A percentile compares a stretch with the other conserved stretches of the same genome.
Conservation (phyloP, 2,888 invertebrate genomes). For the Tetrapedia diversipes region DNA sequence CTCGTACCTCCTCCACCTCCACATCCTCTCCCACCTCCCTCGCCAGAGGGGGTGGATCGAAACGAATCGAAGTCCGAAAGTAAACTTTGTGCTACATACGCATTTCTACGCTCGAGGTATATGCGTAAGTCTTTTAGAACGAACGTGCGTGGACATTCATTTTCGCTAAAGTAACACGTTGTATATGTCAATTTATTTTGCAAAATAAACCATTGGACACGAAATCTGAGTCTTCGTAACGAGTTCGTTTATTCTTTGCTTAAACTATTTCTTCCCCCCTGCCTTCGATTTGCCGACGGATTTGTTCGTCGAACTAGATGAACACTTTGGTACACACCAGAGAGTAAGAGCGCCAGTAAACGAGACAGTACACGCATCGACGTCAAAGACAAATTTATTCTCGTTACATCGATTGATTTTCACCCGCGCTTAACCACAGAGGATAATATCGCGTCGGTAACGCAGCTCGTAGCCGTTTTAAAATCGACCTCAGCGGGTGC, state of each 20-base stretch:
- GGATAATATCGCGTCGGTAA: conserved; percentile 48
- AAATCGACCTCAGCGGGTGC: conserved; percentile 6
- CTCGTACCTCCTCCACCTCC: no score
- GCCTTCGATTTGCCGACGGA: no score
- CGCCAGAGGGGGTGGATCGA: conserved; percentile 41
- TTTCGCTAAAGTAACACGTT: conserved; percentile 77
- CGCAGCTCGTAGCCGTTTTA: neutral
- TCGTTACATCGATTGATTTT: no score
- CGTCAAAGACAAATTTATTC: no score
- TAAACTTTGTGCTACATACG: conserved; percentile 66
- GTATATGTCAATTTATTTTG: conserved; percentile 82
- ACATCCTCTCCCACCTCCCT: neutral
- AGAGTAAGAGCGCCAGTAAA: no score
- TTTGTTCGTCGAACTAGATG: no score
- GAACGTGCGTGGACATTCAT: conserved; percentile 71
- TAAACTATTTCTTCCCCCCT: no score
- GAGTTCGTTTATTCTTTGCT: no score
- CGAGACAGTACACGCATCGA: no score
- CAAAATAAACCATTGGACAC: conserved; percentile 78
- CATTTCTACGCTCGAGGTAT: conserved; percentile 46
- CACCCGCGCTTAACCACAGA: conserved; percentile 15
- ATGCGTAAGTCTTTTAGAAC: conserved; percentile 48
- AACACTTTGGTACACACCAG: no score
- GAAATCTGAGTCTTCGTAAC: conserved; percentile 31
- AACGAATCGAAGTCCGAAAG: conserved; percentile 72